A percentile compares a stretch with the other conserved stretches of the same genome.
phyloP scores from a whole-genome alignment of 2,888 invertebrate genomes.

The Bursaphelenchus okinawaensis region DNA sequence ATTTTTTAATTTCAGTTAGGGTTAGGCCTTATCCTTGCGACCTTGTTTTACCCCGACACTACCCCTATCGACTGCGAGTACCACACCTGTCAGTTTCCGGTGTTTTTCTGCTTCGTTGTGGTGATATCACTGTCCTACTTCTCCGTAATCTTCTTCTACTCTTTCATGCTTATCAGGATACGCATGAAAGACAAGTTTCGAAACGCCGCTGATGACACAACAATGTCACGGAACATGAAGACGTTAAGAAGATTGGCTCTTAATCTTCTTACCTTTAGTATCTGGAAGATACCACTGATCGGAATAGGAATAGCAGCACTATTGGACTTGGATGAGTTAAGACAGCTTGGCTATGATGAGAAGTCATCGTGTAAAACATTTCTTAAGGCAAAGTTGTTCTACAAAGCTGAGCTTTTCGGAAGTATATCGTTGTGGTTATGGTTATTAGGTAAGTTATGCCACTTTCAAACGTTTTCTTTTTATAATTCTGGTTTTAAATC shows the following conservation, averaged over 20 bases:
- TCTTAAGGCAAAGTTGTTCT: slow-evolving; percentile 37
- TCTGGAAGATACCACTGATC: slow-evolving; percentile 43
- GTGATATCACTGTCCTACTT: slow-evolving; percentile 37
- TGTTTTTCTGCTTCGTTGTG: slow-evolving; percentile 39
- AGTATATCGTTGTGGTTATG: slow-evolving; percentile 13
- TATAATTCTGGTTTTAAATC: background rate
- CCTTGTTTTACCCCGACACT: slow-evolving; percentile 47
- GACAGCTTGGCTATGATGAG: slow-evolving; percentile 30
- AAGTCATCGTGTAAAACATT: slow-evolving; percentile 45
- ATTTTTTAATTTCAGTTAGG: slow-evolving; percentile 31
- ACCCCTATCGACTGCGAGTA: slow-evolving; percentile 45
- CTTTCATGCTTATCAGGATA: slow-evolving; percentile 35
- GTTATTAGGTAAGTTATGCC: slow-evolving; percentile 14
- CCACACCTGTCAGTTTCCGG: slow-evolving; percentile 39
- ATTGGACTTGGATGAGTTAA: slow-evolving; percentile 32
- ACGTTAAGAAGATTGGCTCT: slow-evolving; percentile 45
- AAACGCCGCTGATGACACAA: slow-evolving; percentile 11
- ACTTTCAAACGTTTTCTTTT: background rate
- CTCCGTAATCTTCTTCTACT: slow-evolving; percentile 40
- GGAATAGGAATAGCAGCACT: slow-evolving; percentile 44
- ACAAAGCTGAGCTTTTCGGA: slow-evolving; percentile 40
- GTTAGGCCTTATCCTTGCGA: slow-evolving; percentile 46
- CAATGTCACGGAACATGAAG: slow-evolving; percentile 21
- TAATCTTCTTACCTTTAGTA: slow-evolving; percentile 36
- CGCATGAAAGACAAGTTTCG: slow-evolving; percentile 24